Conservation (phyloP, 2,797 vertebrate species). For the Centroberyx gerrardi region DNA sequence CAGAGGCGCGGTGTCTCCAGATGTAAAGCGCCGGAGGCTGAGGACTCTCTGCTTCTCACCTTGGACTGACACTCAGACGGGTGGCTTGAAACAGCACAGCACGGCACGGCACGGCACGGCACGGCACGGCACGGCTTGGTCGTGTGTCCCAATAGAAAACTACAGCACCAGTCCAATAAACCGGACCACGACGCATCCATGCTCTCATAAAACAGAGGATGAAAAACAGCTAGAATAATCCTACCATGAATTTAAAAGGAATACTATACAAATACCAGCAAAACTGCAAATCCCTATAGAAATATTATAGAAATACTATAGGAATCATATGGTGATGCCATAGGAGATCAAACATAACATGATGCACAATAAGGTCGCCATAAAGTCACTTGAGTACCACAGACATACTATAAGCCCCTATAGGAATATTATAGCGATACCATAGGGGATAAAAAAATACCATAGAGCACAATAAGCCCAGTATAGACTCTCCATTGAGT, state of each 20-base stretch:
- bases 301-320: too few relatives aligned
- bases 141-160: not conserved
- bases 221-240: too few relatives aligned
- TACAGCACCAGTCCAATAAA: not conserved
- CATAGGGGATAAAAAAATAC: too few relatives aligned
- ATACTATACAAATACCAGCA: too few relatives aligned
- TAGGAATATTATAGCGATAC: not conserved
- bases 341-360: too few relatives aligned
- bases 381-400: not conserved
- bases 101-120: too few relatives aligned
- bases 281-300: too few relatives aligned
- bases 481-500: not conserved
- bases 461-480: not conserved
- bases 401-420: not conserved
- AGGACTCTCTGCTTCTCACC: not conserved
- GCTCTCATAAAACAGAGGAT: not conserved
- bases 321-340: too few relatives aligned
- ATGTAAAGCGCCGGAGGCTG: conserved; percentile 15
- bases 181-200: not conserved
- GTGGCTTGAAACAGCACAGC: too few relatives aligned
- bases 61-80: not conserved
- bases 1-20: conserved; percentile 3
- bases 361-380: too few relatives aligned
- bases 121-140: too few relatives aligned
- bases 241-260: too few relatives aligned